phyloP scores from a whole-genome alignment of 1,140 invertebrate genomes.

The Papilio helenus region DNA sequence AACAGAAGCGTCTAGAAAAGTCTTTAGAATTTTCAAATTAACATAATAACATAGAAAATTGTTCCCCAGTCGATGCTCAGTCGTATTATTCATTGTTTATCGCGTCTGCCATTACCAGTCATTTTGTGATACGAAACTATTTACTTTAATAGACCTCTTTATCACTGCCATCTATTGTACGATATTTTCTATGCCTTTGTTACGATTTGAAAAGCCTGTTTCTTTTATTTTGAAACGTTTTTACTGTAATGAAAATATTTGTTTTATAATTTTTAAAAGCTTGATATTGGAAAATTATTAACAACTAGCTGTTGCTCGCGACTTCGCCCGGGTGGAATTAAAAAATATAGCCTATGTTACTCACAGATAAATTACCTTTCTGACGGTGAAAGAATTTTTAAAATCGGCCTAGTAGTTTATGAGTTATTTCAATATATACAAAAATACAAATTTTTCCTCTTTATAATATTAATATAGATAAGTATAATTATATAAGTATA shows the following conservation, averaged over 20 bases:
- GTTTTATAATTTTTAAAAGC: no score
- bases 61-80: slow-evolving; percentile 16
- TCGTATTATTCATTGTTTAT: slow-evolving; percentile 15
- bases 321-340: no score
- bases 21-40: slow-evolving; percentile 27
- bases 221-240: background rate
- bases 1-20: background rate
- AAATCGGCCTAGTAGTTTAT: no score
- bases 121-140: slow-evolving; percentile 18
- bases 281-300: no score
- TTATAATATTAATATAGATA: no score
- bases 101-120: background rate
- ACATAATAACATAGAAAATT: slow-evolving; percentile 27
- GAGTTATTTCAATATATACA: no score
- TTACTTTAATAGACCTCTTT: slow-evolving; percentile 6
- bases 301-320: no score
- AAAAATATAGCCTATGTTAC: no score
- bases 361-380: no score
- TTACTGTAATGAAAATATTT: background rate
- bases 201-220: background rate
- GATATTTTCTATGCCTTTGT: background rate
- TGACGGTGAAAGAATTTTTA: no score
- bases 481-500: no score
- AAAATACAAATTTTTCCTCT: no score
- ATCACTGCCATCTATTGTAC: background rate